Evolutionary conservation across 2,888 invertebrate species (phyloP), one percentile per base, ranked within the genome.

Genomic region (Digitonthophagus gazella): DNA sequence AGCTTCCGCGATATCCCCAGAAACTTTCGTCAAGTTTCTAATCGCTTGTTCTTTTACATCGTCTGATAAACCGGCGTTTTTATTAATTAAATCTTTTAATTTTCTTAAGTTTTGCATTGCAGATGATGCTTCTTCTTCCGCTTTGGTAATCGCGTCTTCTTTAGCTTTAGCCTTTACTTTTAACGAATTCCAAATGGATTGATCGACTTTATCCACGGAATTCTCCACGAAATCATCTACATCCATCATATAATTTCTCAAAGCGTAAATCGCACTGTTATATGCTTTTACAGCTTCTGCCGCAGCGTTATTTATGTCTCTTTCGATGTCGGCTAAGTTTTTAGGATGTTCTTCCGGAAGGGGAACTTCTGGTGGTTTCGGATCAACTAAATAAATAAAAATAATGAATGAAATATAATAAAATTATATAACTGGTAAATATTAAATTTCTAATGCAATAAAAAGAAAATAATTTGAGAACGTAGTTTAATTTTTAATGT

Each of bases 251-350:
- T 88, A 90, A 5, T 85, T 85, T 70, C 85, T 83, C 56, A 90
- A 84, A 56, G 86, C 84, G 66, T 84, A 83, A 0, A 88, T 84
- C 0, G 93, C 92, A 71, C 84, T 82, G 70, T 88, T 88, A 77
- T 89, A 93, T 69, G 89, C 88, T 76, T 89, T 86, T 3, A 93
- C 85, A 0, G 92, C 92, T 15, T 87, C 84, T 66, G 88, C 84
- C 2, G 89, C 87, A 4, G 86, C 82, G 69, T 85, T 76, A 67
- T 86, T 85, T 19, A 87, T 85, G 72, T 84, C 83, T 70, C 83
- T 83, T 77, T 90, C 90, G 11, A 90, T 77, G 57, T 88, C 88
- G 3, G 83, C 80, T 19, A 89, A 75, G 68, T 82, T 81, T 14
- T 79, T 76, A 1, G 85, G 83, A 73, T 85, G 80, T 68, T 82